phyloP scores from a whole-genome alignment of 2,113 vertebrate species.

The Myanophis thanlyinensis region DNA sequence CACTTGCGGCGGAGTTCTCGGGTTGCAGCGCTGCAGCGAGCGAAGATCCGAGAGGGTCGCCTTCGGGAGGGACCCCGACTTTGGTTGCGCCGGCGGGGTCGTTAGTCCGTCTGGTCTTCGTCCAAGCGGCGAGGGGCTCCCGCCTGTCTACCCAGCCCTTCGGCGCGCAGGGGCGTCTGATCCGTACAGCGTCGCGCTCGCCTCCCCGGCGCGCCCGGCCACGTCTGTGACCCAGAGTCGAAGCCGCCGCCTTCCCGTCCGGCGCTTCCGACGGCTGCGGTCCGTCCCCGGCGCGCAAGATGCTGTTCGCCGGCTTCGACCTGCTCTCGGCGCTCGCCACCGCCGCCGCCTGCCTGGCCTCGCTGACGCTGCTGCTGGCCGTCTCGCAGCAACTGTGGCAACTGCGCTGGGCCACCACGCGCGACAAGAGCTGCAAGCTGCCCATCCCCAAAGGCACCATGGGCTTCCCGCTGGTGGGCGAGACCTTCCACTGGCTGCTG shows the following conservation, averaged over 20 bases:
- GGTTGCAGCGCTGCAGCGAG: not conserved
- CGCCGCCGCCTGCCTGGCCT: slow-evolving; percentile 90
- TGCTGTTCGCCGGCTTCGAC: slow-evolving; percentile 92
- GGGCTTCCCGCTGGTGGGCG: slow-evolving; percentile 97
- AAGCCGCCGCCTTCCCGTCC: not conserved
- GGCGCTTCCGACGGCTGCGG: too few relatives aligned
- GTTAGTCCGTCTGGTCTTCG: not conserved
- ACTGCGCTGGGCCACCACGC: slow-evolving; percentile 91
- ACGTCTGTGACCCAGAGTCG: not conserved
- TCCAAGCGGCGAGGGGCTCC: not conserved
- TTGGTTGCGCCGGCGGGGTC: not conserved
- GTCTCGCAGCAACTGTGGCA: slow-evolving; percentile 98
- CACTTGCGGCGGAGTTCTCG: not conserved
- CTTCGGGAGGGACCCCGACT: not conserved
- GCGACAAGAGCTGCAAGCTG: slow-evolving; percentile 93
- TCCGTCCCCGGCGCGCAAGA: slow-evolving; percentile 52
- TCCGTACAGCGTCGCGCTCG: not conserved
- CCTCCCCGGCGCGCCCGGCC: not conserved
- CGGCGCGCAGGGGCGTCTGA: not conserved
- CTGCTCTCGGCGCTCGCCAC: slow-evolving; percentile 94
- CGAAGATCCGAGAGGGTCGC: not conserved
- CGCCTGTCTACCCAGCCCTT: not conserved
- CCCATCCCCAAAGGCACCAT: slow-evolving; percentile 97
- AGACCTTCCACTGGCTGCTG: slow-evolving; percentile 97
- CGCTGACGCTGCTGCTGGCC: slow-evolving; percentile 89